phyloP scores from a whole-genome alignment of 2,888 invertebrate genomes.

The Tuta absoluta region DNA sequence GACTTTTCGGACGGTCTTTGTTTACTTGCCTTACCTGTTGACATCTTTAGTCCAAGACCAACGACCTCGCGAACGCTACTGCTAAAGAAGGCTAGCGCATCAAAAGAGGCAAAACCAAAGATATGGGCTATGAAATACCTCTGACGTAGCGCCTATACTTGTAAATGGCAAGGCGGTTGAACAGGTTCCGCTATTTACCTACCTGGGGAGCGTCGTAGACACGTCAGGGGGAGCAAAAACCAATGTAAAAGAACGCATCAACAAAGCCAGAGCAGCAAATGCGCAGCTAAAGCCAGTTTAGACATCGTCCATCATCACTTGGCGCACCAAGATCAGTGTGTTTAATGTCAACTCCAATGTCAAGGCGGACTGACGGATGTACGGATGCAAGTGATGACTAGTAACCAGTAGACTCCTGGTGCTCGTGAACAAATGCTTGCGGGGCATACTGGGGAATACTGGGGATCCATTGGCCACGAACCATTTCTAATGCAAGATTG shows the following conservation, averaged over 20 bases:
- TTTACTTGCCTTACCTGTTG: too few relatives aligned
- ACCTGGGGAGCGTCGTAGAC: not conserved
- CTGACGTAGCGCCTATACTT: not conserved
- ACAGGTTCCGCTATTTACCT: not conserved
- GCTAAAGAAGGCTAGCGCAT: conserved; percentile 4
- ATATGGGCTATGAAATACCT: not conserved
- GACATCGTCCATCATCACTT: not conserved
- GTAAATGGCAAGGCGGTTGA: not conserved
- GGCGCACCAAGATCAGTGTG: not conserved
- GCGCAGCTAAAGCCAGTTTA: not conserved
- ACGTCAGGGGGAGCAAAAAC: not conserved
- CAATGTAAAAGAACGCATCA: not conserved
- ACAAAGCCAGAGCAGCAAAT: not conserved
- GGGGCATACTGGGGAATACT: not conserved
- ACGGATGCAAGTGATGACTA: conserved; percentile 1
- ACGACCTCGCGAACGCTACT: not conserved
- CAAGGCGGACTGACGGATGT: conserved; percentile 2
- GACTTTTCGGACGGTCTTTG: too few relatives aligned
- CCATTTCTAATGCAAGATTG: not conserved
- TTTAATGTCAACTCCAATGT: conserved; percentile 1
- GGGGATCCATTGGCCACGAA: not conserved
- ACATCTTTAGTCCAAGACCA: not conserved
- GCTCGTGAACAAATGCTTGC: not conserved
- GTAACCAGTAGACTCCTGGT: conserved; percentile 1
- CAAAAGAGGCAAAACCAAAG: not conserved